These are phyloP conservation scores for Tineola bisselliella DNA, from an alignment of 2,888 invertebrate species.

Conservation along the genomic window DNA sequence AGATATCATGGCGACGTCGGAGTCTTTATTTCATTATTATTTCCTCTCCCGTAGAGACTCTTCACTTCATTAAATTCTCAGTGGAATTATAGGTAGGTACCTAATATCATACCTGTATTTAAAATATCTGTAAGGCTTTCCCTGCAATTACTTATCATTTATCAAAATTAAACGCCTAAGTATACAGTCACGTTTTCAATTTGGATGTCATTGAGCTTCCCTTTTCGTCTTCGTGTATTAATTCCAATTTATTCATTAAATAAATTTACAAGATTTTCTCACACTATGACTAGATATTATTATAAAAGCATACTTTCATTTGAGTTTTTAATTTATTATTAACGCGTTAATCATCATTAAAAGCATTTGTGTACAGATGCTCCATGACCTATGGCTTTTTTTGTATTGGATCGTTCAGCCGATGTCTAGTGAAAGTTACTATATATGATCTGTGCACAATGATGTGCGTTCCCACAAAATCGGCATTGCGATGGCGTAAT, in stretches of 20 bases:
- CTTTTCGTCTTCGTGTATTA: background rate
- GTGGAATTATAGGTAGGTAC: background rate
- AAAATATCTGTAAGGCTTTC: background rate
- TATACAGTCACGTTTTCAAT: background rate
- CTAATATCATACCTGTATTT: background rate
- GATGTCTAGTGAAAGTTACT: background rate
- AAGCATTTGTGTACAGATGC: background rate
- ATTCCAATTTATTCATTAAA: background rate
- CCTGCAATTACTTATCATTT: background rate
- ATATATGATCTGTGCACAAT: background rate
- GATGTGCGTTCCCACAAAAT: background rate
- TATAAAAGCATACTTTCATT: too few relatives aligned
- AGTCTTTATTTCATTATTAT: conserved; percentile 6
- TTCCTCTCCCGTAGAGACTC: background rate
- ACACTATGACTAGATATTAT: background rate
- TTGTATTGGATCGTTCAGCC: background rate
- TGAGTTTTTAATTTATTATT: background rate
- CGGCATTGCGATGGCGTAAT: background rate
- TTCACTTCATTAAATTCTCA: background rate
- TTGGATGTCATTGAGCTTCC: background rate
- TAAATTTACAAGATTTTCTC: background rate
- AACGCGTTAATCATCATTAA: background rate
- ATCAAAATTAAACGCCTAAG: background rate
- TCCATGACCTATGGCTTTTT: conserved; percentile 1
- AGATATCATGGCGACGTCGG: background rate